Evolutionary conservation across 92 coral and sea anemone species (phyloP).

Genomic region (Galaxea fascicularis): DNA sequence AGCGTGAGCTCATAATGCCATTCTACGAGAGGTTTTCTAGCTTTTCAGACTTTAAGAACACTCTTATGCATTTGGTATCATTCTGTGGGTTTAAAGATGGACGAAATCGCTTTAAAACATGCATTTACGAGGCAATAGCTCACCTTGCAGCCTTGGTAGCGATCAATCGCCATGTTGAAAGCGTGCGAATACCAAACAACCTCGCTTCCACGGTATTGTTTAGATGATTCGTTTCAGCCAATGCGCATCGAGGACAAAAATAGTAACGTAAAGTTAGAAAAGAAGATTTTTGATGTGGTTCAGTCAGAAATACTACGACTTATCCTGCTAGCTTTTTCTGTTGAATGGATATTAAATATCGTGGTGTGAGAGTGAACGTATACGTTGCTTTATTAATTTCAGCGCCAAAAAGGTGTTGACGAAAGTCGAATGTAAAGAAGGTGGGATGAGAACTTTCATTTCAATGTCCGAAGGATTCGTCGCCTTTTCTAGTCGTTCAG

Average conservation of each 20-base stretch:
- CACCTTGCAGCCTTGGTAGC: not conserved
- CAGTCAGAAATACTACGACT: too few relatives aligned
- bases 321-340: too few relatives aligned
- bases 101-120: not conserved
- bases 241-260: conserved; percentile 69
- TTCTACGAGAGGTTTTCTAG: not conserved
- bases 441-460: too few relatives aligned
- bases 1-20: not conserved
- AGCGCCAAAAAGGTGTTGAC: too few relatives aligned
- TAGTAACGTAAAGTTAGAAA: conserved; percentile 32
- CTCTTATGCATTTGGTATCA: not conserved
- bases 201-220: conserved; percentile 10
- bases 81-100: not conserved
- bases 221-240: conserved; percentile 43
- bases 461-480: too few relatives aligned
- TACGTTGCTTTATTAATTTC: too few relatives aligned
- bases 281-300: too few relatives aligned
- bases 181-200: conserved; percentile 6
- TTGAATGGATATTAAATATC: too few relatives aligned
- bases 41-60: not conserved
- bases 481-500: too few relatives aligned
- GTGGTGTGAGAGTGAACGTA: too few relatives aligned
- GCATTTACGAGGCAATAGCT: not conserved
- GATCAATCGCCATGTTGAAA: not conserved
- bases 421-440: too few relatives aligned